These are phyloP conservation scores for Ichneumoninae sp. DNA, from an alignment of 2,888 invertebrate species.

Conservation along the genomic window DNA sequence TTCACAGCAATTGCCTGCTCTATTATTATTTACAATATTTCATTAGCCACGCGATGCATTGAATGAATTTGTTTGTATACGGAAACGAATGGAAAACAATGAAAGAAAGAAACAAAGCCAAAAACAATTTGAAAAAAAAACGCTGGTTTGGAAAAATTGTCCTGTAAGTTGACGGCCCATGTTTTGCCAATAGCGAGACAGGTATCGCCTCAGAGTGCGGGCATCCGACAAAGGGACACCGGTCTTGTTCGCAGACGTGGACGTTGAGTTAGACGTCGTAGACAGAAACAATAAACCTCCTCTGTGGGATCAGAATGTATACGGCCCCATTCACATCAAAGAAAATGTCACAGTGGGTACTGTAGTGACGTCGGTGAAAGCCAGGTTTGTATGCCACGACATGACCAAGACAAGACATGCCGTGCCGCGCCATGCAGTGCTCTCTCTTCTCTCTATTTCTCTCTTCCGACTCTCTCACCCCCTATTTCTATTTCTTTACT, in stretches of 20 bases:
- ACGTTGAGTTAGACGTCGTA: constrained; percentile 99
- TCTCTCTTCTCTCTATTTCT: constrained; percentile 64
- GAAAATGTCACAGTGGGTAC: constrained; percentile 99
- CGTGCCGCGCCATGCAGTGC: constrained; percentile 81
- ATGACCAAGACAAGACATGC: constrained; percentile 82
- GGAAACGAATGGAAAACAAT: constrained; percentile 64
- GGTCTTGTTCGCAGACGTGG: constrained; percentile 97
- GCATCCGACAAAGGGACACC: constrained; percentile 98
- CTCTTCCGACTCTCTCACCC: constrained; percentile 66
- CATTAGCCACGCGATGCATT: constrained; percentile 59
- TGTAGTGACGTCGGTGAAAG: constrained; percentile 99
- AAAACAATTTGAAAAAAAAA: constrained; percentile 64
- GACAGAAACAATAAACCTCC: constrained; percentile 99
- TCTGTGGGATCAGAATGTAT: constrained; percentile 97
- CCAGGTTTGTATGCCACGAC: constrained; percentile 94
- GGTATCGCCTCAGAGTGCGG: constrained; percentile 97
- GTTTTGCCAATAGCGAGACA: constrained; percentile 95
- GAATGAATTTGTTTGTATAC: constrained; percentile 52
- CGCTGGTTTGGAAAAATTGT: constrained; percentile 79
- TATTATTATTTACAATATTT: constrained; percentile 44
- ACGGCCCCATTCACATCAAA: constrained; percentile 99
- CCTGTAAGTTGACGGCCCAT: constrained; percentile 88
- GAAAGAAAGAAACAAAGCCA: constrained; percentile 70
- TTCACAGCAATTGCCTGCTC: constrained; percentile 44
- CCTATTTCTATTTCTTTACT: constrained; percentile 55